These are phyloP conservation scores for Onthophagus sagittarius DNA, from an alignment of 2,888 invertebrate species.

Conservation along the genomic window DNA sequence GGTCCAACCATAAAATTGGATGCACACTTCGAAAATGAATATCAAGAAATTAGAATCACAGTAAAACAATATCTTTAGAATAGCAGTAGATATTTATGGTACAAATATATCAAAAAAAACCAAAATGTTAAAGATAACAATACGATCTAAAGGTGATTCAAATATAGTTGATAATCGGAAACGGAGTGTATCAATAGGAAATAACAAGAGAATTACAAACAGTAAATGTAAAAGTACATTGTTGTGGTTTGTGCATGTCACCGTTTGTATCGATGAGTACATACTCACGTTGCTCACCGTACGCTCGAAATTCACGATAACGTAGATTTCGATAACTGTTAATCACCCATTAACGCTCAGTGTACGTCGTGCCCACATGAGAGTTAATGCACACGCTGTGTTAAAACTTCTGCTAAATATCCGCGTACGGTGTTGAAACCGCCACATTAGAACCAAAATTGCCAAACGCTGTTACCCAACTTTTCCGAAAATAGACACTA, in stretches of 20 bases:
- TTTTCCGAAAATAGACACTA: not conserved
- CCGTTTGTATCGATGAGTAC: not conserved
- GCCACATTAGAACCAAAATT: not conserved
- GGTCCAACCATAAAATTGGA: too few species aligned
- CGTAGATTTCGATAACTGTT: not conserved
- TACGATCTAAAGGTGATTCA: too few species aligned
- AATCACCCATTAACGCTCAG: not conserved
- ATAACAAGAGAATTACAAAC: not conserved
- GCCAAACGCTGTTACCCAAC: not conserved
- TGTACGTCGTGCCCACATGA: not conserved
- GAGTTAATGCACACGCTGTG: not conserved
- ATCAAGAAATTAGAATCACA: too few species aligned
- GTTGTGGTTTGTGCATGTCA: not conserved
- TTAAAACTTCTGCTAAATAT: not conserved
- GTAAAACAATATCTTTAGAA: too few species aligned
- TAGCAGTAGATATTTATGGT: too few species aligned
- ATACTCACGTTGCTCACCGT: not conserved
- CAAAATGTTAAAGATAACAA: too few species aligned
- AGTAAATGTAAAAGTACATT: not conserved
- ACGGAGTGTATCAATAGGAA: too few species aligned
- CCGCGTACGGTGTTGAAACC: not conserved
- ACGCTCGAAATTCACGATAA: not conserved
- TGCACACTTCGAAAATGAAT: too few species aligned
- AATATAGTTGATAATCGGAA: too few species aligned
- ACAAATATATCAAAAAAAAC: too few species aligned